Base-by-base conservation (phyloP, 2,113 vertebrate genomes). In the Corythornis madagascariensis region DNA sequence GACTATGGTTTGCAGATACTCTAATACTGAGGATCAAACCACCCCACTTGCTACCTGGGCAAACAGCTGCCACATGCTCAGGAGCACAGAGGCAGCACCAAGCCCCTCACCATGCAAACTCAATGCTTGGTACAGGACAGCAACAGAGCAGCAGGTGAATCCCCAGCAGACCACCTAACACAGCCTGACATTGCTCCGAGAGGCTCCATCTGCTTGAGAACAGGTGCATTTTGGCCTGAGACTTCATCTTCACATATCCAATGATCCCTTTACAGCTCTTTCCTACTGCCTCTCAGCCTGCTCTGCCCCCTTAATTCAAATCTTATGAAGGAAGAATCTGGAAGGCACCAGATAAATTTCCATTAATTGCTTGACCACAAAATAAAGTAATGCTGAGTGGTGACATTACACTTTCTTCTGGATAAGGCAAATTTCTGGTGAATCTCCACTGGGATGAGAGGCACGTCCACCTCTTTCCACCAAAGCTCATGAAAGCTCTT, bases 161-260 rank as follows among this genome's bases (percentile, higher is more conserved):
- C 19, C 10, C 26, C 31, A 83, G 28, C 56, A 72, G 2, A 4
- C 53, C 20, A 63, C 8, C 20, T 11, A 57, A 20, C 52, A 57
- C 3, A 7, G 18, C 9, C 16, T 13, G 26, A 57, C 13, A 22
- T 33, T 5, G 2, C 6, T 20, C 17, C 16, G 61, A 21, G 55
- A 86, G 31, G 48, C 28, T 63, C 14, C 0, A 0, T 24, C 65
- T 61, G 12, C 35, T 25, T 33, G 47, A 52, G 11, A 77, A 60
- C 12, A 33, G 35, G 24, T 3, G 0, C 33, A 40, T 25, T 61
- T 67, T 45, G n/a, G 60, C 35, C 47, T 2, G 26, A 50, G 8
- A 43, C 22, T 15, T 78, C 1, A 0, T 52, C 71, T 24, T 78
- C 5, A 0, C 10, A 6, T 1, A 7, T 12, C 24, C 6, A 2